These are phyloP conservation scores for Hemiscyllium ocellatum DNA, from an alignment of 2,113 vertebrate species.

Conservation along the genomic window DNA sequence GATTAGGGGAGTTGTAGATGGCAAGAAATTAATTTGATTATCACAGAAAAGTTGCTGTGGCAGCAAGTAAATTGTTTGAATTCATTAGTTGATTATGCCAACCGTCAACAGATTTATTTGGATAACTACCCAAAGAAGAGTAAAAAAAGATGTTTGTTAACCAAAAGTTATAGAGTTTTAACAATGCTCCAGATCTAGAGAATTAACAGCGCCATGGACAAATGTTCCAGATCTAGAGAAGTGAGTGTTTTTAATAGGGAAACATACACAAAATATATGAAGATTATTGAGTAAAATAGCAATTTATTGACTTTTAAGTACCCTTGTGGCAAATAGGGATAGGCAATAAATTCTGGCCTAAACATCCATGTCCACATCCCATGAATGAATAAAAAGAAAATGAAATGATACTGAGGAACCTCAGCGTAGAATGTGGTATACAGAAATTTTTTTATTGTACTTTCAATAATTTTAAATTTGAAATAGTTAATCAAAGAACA, in stretches of 20 bases:
- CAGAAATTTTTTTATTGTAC: no score
- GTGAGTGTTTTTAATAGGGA: not conserved
- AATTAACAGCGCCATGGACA: not conserved
- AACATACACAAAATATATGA: no score
- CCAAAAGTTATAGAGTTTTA: not conserved
- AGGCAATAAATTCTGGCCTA: no score
- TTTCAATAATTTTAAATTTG: no score
- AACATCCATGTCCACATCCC: no score
- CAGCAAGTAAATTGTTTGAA: not conserved
- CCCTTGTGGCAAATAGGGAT: no score
- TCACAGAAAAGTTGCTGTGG: constrained; percentile 3
- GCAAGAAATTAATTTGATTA: not conserved
- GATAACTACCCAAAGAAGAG: not conserved
- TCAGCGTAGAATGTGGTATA: no score
- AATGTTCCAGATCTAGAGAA: not conserved
- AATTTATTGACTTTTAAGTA: no score
- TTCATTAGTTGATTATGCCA: not conserved
- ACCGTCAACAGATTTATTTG: not conserved
- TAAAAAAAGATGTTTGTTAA: not conserved
- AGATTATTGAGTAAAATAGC: no score
- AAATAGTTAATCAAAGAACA: no score
- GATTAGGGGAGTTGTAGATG: not conserved
- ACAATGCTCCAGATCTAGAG: not conserved
- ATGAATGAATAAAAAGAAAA: no score
- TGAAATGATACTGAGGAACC: no score